Percentiles rank a stretch among this genome's conserved stretches.
Evolutionary conservation across 2,797 vertebrate genomes (phyloP).

Genomic region (Gouania willdenowi): DNA sequence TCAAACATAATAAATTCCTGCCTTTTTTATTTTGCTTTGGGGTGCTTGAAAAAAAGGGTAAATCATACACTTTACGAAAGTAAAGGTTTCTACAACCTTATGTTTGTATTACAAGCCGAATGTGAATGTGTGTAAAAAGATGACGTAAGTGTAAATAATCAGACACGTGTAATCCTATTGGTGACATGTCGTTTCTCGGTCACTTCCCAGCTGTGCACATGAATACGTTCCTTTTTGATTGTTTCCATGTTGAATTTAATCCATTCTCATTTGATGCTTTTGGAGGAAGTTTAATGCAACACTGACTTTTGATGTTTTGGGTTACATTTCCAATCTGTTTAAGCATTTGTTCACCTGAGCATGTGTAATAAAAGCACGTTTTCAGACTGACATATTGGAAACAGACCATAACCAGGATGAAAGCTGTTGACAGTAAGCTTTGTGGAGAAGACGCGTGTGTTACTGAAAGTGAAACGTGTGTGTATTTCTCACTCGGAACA

Average conservation of each 20-base stretch:
- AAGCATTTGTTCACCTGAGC: neutral
- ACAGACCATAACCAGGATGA: neutral
- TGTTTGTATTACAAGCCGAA: too few relatives aligned
- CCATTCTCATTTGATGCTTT: neutral
- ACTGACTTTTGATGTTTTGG: neutral
- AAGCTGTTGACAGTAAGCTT: neutral
- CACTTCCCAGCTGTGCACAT: constrained; percentile 6
- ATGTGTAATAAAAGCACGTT: neutral
- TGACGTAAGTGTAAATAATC: constrained; percentile 4
- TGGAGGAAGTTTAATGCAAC: constrained; percentile 13
- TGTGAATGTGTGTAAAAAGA: neutral
- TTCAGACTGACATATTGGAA: neutral
- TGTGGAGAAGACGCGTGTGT: neutral
- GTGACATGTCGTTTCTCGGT: constrained; percentile 1
- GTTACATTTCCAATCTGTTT: neutral
- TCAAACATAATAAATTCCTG: constrained; percentile 32
- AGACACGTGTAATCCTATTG: neutral
- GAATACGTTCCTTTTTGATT: neutral
- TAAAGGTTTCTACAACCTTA: too few relatives aligned
- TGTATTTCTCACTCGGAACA: too few relatives aligned
- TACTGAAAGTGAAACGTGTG: too few relatives aligned
- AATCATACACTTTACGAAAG: constrained; percentile 17
- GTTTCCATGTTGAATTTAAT: constrained; percentile 13
- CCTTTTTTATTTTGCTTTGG: constrained; percentile 14
- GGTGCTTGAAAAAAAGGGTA: constrained; percentile 9